A percentile compares a stretch with the other conserved stretches of the same genome.
Evolutionary conservation across 2,888 invertebrate species (phyloP).

Genomic region (Exocentrus adspersus): DNA sequence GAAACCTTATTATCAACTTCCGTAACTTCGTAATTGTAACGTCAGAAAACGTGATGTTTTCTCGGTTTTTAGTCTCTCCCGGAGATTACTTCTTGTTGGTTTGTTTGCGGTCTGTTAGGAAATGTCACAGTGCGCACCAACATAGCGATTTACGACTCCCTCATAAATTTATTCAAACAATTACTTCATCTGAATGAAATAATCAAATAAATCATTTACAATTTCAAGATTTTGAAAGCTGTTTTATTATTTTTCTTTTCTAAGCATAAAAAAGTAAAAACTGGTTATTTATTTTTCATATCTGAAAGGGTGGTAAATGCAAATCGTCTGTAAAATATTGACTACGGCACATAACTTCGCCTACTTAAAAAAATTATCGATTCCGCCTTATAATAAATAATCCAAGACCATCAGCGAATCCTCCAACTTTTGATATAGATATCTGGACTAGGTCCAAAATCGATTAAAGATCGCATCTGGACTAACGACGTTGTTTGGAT

Average conservation of each 20-base stretch:
- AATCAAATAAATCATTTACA: too few species aligned
- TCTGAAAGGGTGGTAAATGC: too few species aligned
- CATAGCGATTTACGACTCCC: neutral
- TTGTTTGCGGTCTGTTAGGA: neutral
- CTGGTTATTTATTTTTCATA: too few species aligned
- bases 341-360: neutral
- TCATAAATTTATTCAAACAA: too few species aligned
- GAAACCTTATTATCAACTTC: slow-evolving; percentile 1
- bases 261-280: too few species aligned
- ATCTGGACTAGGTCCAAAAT: slow-evolving; percentile 14
- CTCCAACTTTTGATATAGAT: slow-evolving; percentile 3
- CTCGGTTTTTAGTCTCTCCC: neutral
- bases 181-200: too few species aligned
- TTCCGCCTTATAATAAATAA: neutral
- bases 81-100: neutral
- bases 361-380: neutral
- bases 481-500: slow-evolving; percentile 23
- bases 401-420: neutral
- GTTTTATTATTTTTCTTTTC: too few species aligned
- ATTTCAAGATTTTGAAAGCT: too few species aligned
- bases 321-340: too few species aligned
- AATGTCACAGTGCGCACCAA: neutral
- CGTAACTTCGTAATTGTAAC: slow-evolving; percentile 3
- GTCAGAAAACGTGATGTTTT: slow-evolving; percentile 3
- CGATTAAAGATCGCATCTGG: slow-evolving; percentile 12